Evolutionary conservation across 1,140 invertebrate genomes (phyloP), one percentile per base, ranked within the genome.

Genomic region (Temnothorax longispinosus): DNA sequence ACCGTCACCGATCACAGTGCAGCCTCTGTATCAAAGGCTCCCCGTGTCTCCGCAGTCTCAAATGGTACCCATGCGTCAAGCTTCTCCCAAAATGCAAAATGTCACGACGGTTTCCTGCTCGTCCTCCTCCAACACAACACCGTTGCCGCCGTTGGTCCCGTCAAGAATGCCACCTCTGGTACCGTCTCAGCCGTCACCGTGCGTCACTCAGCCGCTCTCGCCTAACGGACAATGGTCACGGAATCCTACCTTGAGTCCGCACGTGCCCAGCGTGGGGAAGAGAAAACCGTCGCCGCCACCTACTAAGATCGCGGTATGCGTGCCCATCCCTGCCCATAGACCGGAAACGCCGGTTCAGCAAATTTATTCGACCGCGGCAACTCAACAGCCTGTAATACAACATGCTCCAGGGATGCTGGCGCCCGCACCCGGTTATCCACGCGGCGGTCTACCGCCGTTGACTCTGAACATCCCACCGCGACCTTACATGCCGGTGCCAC

Each of bases 361-460:
- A 21, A 94, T 95, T 10, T 95, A 95, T 50, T 95, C 94, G 0
- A 95, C 94, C 0, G 94, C 94, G 0, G 92, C 92, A 0, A 94
- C 91, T 65, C 95, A 94, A 64, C 95, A 95, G 21, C 95, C 94
- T 1, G 94, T 95, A 0, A 95, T 95, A 15, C 95, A 95, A 64
- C 95, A 95, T 21, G 94, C 94, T 13, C 93, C 94, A 0, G 94
- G 95, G 3, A 95, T 95, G 94, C 87, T 94, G 35, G 94, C 95
- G 0, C 67, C 94, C 0, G 92, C 90, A 0, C 93, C 95, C 0
- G 94, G 93, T 44, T 95, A 95, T 88, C 94, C 94, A 0, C 88
- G 94, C 0, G 93, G 94, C 7, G 95, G 95, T 11, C 77, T 95
- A 6, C 94, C 95, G 6, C 95, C 95, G 0, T 69, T 95, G 8